phyloP scores from a whole-genome alignment of 1,140 invertebrate species.

The Probaryconus sp. region DNA sequence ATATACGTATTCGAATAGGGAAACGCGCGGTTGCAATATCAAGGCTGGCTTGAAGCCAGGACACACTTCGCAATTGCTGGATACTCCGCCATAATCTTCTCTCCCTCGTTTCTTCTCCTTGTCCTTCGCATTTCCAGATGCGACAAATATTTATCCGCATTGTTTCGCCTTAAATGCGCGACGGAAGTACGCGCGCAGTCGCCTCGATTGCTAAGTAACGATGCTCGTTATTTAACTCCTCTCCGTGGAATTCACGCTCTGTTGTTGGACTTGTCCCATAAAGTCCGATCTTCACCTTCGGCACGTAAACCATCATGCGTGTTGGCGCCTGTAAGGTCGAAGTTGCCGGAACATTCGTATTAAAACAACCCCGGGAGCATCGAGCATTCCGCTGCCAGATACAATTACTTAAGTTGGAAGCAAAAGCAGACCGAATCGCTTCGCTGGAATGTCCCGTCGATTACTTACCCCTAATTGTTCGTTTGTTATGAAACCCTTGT shows the following conservation, averaged over 20 bases:
- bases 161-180: constrained; percentile 63
- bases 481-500: constrained; percentile 48
- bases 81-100: constrained; percentile 61
- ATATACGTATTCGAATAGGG: constrained; percentile 52
- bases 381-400: constrained; percentile 57
- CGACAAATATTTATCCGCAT: constrained; percentile 70
- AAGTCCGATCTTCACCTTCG: constrained; percentile 39
- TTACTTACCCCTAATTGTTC: constrained; percentile 72
- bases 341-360: constrained; percentile 39
- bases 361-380: constrained; percentile 40
- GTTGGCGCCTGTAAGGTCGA: constrained; percentile 13
- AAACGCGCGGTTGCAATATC: constrained; percentile 65
- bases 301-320: constrained; percentile 40
- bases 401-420: constrained; percentile 68
- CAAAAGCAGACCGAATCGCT: constrained; percentile 55
- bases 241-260: constrained; percentile 52
- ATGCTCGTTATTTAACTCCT: constrained; percentile 63
- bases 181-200: constrained; percentile 5
- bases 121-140: constrained; percentile 32
- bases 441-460: constrained; percentile 64
- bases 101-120: background rate
- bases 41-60: constrained; percentile 69
- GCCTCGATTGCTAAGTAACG: constrained; percentile 48
- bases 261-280: constrained; percentile 29
- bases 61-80: constrained; percentile 68